Base-by-base conservation (phyloP, 2,888 invertebrate species). In the Chloroclysta siterata region DNA sequence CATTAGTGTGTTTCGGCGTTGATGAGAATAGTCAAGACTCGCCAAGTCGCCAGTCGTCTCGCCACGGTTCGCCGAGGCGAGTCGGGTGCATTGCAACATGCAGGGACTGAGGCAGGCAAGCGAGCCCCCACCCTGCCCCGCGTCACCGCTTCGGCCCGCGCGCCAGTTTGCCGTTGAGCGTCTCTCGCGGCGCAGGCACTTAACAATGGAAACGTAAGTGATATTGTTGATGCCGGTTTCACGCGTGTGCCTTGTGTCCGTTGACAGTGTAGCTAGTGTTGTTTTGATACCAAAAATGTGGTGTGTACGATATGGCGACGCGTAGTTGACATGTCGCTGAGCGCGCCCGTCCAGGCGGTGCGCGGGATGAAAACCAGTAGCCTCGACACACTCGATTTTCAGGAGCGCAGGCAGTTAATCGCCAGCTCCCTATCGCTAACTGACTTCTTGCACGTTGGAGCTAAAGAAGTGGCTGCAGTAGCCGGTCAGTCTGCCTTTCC, bases 301-400 rank as follows among this genome's bases (percentile, higher is more conserved):
- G 73, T 80, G 76, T 72, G 78, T 80, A 73, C 82, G 84, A 83
- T 76, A 93, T 93, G 93, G 88, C 82, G 80, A 77, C 80, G 80
- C 87, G 88, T 84, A 92, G 92, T 90, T 92, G 93, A 92, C 89
- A 93, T 92, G 93, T 91, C 93, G 84, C 83, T 91, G 86, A 89
- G 87, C 90, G 90, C 91, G 87, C 89, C 90, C 87, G 87, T 88
- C 80, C 89, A 86, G 87, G 89, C 89, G 90, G 90, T 89, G 90
- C 92, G 92, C 90, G 90, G 90, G 76, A 87, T 88, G 72, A 88
- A 97, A 79, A 97, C 97, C 91, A 97, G 95, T 88, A 97, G 97
- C 82, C 94, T 97, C 93, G 97, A 97, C 94, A 97, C 97, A 92
- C 94, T 98, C 63, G 97, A 98, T 93, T 98, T 98, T 87, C 97